Conservation (phyloP, 1,140 invertebrate species). For the Drosophila sturtevanti region DNA sequence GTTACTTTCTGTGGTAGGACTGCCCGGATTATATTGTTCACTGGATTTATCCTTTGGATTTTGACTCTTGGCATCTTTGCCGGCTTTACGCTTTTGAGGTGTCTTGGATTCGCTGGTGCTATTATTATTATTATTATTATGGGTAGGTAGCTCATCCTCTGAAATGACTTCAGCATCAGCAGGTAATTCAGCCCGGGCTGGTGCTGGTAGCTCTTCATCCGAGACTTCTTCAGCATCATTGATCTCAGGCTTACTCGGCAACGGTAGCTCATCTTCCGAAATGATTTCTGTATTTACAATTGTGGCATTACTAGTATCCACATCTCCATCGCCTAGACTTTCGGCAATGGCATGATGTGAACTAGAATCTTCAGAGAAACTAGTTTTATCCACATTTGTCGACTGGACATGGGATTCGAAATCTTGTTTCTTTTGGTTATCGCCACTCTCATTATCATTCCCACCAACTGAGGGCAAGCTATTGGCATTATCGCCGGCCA, state of each 20-base stretch:
- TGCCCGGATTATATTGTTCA: constrained; percentile 90
- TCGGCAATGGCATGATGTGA: constrained; percentile 65
- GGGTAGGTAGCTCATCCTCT: constrained; percentile 89
- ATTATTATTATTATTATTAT: constrained; percentile 70
- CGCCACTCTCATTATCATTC: constrained; percentile 66
- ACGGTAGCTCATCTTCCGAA: constrained; percentile 87
- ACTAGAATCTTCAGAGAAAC: constrained; percentile 65
- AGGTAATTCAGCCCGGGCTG: constrained; percentile 89
- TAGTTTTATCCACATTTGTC: constrained; percentile 47
- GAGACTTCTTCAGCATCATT: constrained; percentile 87
- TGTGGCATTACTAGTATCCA: constrained; percentile 70
- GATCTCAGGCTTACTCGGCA: constrained; percentile 73
- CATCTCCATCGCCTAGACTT: constrained; percentile 53
- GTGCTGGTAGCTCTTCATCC: constrained; percentile 90
- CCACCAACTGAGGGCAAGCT: constrained; percentile 82
- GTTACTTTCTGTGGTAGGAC: constrained; percentile 89
- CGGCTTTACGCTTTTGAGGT: constrained; percentile 62
- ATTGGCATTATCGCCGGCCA: constrained; percentile 82
- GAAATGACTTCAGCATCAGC: constrained; percentile 92
- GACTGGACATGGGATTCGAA: constrained; percentile 59
- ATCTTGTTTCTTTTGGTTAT: constrained; percentile 56
- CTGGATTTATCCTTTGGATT: constrained; percentile 83
- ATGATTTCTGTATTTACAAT: constrained; percentile 88
- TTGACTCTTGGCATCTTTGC: constrained; percentile 20
- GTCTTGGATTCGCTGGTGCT: constrained; percentile 85